Evolutionary conservation across 64 coral and sea anemone species (phyloP), one percentile per base, ranked within the genome.

Genomic region (Anthopleura sola): DNA sequence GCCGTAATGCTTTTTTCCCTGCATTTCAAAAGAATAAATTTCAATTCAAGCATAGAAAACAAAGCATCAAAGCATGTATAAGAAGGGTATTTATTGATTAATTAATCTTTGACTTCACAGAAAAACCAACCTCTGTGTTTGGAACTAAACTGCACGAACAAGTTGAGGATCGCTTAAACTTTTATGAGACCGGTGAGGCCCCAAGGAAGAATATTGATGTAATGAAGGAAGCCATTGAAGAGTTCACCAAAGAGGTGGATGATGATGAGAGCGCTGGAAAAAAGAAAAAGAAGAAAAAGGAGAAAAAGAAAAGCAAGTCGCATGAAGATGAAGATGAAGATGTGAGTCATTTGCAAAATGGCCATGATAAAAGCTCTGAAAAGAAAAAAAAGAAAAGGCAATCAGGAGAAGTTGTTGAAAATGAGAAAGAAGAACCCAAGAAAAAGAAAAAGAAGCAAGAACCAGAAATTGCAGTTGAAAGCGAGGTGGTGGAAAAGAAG

Each of bases 191-290:
- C 38, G 93, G 90, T 3, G 97, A 94, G 16, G 87, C 93, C 49
- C 92, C 93, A 14, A 86, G 85, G 51, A 99, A 99, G 71, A 99
- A 99, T 31, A 90, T 99, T 19, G 97, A 99, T 1, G 97, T 95
- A 6, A 99, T 99, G 97, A 99, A 99, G 60, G 97, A 99, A 85
- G 97, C 97, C 46, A 94, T 99, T 28, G 85, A 62, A n/a, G 93
- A 94, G 51, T 71, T 93, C 11, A 74, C 37, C 40, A 75, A 86
- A 49, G 92, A 91, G 29, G 54, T 51, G 34, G 33, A 85, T 0
- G 38, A 44, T 14, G 80, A 87, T 10, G 82, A 92, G 2, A 75
- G 66, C 21, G 87, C 60, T 21, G 88, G 92, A 29, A 90, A 90
- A 44, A 90, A 94, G 86, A 92, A 95, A 82, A 95, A 92, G 80